Percentiles rank a stretch among this genome's conserved stretches.
phyloP scores from a whole-genome alignment of 2,797 vertebrate species.

The Fratercula arctica region DNA sequence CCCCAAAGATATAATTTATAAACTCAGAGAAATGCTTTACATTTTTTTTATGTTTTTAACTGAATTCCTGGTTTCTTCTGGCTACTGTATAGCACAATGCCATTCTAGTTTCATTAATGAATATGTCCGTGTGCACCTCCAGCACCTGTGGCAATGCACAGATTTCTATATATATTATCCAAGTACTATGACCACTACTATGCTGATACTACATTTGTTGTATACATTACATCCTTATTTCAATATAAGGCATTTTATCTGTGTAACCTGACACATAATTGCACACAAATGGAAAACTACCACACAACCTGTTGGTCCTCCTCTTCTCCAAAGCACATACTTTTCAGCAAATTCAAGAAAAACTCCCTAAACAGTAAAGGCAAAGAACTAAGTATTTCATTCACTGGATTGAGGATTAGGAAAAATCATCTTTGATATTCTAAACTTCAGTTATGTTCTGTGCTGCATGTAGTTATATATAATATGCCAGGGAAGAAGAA shows the following conservation, averaged over 20 bases:
- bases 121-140: not conserved
- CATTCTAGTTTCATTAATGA: not conserved
- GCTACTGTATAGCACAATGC: not conserved
- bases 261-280: not conserved
- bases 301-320: not conserved
- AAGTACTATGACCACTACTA: not conserved
- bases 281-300: not conserved
- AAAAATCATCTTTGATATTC: not conserved
- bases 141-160: not conserved
- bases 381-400: not conserved
- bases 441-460: not conserved
- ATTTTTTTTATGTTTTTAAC: not conserved
- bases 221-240: not conserved
- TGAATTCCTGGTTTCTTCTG: not conserved
- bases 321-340: not conserved
- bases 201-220: not conserved
- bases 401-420: not conserved
- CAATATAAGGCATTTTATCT: not conserved
- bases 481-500: not conserved
- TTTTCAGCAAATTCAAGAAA: not conserved
- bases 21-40: not conserved
- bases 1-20: not conserved
- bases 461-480: not conserved
- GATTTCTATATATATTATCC: not conserved
- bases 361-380: not conserved